Base-by-base conservation (phyloP, 2,797 vertebrate genomes). In the Hypotaenidia okinawae region DNA sequence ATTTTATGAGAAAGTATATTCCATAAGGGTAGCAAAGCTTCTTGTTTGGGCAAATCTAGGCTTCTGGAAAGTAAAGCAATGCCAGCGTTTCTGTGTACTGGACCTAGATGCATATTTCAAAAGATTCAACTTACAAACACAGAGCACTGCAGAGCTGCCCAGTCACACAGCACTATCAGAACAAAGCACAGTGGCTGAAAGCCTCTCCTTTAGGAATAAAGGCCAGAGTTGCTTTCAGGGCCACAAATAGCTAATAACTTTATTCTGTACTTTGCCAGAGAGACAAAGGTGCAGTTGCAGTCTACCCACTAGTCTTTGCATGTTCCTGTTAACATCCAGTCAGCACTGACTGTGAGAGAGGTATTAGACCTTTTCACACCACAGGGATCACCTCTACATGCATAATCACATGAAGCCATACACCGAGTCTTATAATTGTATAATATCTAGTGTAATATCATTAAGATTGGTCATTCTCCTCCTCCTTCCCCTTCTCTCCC, bases 151-250 rank as follows among this genome's bases (percentile, higher is more conserved):
- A 84, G 81, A 83, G 41, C 87, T 91, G 41, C 37, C 8, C 54
- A 74, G 81, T 74, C 67, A 96, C 68, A 90, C 83, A 93, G 61
- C 18, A 22, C 21, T 61, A 43, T 73, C 39, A 32, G 32, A 86
- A 89, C 35, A 84, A 93, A 86, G 59, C 37, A 62, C 0, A 43
- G 32, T 8, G 25, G 37, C 88, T 93, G 57, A 84, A 93, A 91
- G 19, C 17, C n/a, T 95, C 45, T 88, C 22, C 33, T 93, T 90
- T 82, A 45, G 68, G 90, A 92, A 80, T 61, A 90, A 84, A 93
- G 52, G 47, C 74, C 55, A 89, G 33, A 55, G 47, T 41, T 89
- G 13, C 41, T 85, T 80, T 80, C 72, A 83, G 41, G 57, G 32
- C 72, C 70, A 74, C 27, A 57, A 52, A 77, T 5, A 45, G 15